These are phyloP conservation scores for Tretioscincus oriximinensis DNA, from an alignment of 2,113 vertebrate species.

Conservation along the genomic window DNA sequence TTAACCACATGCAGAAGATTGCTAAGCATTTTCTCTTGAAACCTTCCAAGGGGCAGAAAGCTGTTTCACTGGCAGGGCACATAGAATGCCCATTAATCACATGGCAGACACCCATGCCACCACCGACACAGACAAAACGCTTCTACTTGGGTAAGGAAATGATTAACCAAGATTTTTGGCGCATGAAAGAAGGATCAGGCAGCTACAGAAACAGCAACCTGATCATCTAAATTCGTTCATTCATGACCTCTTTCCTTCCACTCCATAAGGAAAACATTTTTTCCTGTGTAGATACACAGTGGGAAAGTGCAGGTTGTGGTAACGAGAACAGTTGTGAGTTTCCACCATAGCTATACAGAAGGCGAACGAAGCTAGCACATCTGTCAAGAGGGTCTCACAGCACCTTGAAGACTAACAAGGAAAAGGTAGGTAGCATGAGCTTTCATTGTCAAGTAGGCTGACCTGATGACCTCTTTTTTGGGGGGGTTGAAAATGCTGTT, in stretches of 20 bases:
- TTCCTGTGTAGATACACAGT: neutral
- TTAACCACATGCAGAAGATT: slow-evolving; percentile 21
- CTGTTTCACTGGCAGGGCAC: too few relatives aligned
- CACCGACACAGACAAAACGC: neutral
- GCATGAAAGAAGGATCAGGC: neutral
- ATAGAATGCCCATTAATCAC: neutral
- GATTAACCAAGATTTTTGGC: neutral
- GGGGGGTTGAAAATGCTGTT: too few relatives aligned
- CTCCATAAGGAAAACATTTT: neutral
- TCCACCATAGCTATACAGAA: neutral
- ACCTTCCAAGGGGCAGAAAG: neutral
- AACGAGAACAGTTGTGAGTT: neutral
- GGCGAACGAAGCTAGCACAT: too few relatives aligned
- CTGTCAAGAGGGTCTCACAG: too few relatives aligned
- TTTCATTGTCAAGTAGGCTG: too few relatives aligned
- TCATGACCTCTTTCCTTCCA: neutral
- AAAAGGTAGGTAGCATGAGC: too few relatives aligned
- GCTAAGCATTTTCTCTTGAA: slow-evolving; percentile 6
- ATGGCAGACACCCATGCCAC: neutral
- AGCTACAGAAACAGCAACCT: neutral
- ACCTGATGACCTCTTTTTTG: too few relatives aligned
- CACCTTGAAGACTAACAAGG: too few relatives aligned
- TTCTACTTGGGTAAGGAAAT: neutral
- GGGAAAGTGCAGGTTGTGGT: too few relatives aligned
- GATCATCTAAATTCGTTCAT: neutral